phyloP scores from a whole-genome alignment of 1,140 invertebrate species.

The Trachymyrmex septentrionalis region DNA sequence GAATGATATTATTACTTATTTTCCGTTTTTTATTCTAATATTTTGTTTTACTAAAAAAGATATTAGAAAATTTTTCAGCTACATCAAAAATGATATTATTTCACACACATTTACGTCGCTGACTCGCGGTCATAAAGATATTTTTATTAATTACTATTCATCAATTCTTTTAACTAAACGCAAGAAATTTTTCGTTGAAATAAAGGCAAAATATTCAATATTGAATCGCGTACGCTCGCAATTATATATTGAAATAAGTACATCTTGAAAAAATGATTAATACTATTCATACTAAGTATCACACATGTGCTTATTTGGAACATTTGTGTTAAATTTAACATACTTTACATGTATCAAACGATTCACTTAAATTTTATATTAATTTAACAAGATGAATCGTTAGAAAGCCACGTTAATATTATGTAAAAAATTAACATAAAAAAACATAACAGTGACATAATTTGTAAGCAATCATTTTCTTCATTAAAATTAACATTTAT shows the following conservation, averaged over 20 bases:
- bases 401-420: too few relatives aligned
- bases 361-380: too few relatives aligned
- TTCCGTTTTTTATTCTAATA: background rate
- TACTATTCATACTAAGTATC: background rate
- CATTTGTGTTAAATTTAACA: too few relatives aligned
- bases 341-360: too few relatives aligned
- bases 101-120: background rate
- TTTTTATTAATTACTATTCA: background rate
- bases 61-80: background rate
- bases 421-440: too few relatives aligned
- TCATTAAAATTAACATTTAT: too few relatives aligned
- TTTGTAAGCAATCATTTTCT: too few relatives aligned
- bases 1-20: background rate
- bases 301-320: too few relatives aligned
- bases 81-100: background rate
- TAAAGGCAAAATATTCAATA: background rate
- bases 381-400: too few relatives aligned
- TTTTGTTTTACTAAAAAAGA: background rate
- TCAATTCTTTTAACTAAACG: background rate
- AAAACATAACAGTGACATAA: too few relatives aligned
- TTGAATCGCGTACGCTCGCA: background rate
- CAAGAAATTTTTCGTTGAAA: background rate
- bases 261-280: conserved; percentile 27
- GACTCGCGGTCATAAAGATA: background rate
- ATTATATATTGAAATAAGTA: background rate